Conservation (phyloP, 2,797 vertebrate species). For the Liasis olivaceus region DNA sequence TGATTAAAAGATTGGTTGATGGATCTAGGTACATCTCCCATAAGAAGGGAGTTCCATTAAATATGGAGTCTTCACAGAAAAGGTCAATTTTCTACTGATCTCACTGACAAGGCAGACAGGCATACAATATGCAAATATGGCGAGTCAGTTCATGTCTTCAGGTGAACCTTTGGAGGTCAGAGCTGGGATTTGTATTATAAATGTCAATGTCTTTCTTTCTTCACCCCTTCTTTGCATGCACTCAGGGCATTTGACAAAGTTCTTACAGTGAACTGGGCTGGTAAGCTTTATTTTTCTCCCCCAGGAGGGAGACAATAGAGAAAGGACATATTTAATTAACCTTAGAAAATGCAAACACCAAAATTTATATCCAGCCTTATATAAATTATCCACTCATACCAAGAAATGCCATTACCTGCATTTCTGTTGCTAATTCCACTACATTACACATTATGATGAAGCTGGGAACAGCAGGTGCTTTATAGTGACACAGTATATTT, state of each 20-base stretch:
- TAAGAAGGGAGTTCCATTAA: background rate
- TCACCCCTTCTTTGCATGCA: background rate
- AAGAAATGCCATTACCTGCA: conserved; percentile 12
- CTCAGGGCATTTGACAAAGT: background rate
- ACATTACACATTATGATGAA: background rate
- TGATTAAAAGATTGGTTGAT: background rate
- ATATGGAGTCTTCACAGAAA: background rate
- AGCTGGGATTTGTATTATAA: background rate
- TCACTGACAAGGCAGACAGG: background rate
- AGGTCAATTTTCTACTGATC: no score
- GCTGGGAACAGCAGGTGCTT: conserved; percentile 34
- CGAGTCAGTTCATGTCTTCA: background rate
- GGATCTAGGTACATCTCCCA: no score
- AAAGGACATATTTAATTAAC: background rate
- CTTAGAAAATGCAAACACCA: background rate
- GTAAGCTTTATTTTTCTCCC: conserved; percentile 1
- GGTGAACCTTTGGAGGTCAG: background rate
- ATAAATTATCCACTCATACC: background rate
- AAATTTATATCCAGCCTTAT: fast-evolving
- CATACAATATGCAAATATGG: background rate
- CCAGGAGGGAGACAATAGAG: background rate
- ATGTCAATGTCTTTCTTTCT: background rate
- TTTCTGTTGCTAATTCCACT: conserved; percentile 27
- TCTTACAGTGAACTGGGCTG: background rate
- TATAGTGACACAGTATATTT: conserved; percentile 18